phyloP scores from a whole-genome alignment of 2,113 vertebrate genomes.

The Enhydra lutris region DNA sequence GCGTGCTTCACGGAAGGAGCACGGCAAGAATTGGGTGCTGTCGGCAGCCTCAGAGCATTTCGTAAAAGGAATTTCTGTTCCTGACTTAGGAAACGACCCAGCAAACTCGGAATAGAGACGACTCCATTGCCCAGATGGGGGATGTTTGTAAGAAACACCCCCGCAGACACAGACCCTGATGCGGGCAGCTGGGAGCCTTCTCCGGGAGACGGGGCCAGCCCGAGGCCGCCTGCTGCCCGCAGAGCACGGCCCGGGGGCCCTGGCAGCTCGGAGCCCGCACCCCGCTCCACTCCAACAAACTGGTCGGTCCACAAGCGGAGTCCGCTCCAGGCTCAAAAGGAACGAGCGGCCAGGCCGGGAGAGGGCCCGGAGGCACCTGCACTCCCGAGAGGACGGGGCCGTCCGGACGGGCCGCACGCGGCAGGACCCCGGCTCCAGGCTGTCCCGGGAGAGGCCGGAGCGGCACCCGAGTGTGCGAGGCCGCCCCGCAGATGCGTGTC shows the following conservation, averaged over 20 bases:
- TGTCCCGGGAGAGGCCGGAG: background rate
- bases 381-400: background rate
- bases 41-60: no score
- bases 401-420: fast-evolving
- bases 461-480: no score
- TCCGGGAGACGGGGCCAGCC: fast-evolving
- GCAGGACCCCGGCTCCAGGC: background rate
- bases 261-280: no score
- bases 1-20: no score
- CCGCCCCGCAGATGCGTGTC: background rate
- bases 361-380: fast-evolving
- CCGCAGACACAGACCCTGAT: no score
- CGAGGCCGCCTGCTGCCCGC: background rate
- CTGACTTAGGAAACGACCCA: no score
- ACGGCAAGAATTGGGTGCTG: no score
- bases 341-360: background rate
- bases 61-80: fast-evolving
- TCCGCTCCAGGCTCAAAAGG: no score
- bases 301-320: no score
- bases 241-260: fast-evolving
- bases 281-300: no score
- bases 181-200: fast-evolving
- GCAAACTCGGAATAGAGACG: no score
- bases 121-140: fast-evolving
- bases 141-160: background rate